Conservation (phyloP, 1,140 invertebrate genomes). For the Drosophila melanica region DNA sequence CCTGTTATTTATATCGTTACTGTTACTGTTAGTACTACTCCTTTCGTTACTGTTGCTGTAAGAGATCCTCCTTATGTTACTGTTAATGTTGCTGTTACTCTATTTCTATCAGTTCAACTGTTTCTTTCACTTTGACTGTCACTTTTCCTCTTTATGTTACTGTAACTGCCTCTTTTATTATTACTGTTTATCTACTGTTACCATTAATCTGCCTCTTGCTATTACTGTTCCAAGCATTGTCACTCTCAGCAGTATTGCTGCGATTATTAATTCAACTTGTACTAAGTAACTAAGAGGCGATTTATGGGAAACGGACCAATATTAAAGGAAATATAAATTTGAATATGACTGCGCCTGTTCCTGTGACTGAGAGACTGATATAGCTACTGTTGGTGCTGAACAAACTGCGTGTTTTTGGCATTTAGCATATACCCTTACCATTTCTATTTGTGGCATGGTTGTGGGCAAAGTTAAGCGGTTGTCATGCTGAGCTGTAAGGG, state of each 20-base stretch:
- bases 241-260: too few species aligned
- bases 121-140: background rate
- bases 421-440: background rate
- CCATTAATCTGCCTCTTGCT: too few species aligned
- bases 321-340: background rate
- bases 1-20: too few species aligned
- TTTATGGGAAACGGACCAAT: too few species aligned
- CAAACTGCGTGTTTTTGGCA: background rate
- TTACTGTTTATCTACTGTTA: too few species aligned
- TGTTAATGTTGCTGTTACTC: background rate
- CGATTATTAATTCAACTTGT: background rate
- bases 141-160: too few species aligned
- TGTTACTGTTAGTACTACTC: too few species aligned
- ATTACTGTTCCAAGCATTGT: too few species aligned
- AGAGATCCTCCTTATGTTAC: background rate
- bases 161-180: too few species aligned
- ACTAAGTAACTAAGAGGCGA: too few species aligned
- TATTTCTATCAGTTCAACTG: background rate
- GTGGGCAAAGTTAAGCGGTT: constrained; percentile 1
- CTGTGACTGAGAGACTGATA: background rate
- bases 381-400: background rate
- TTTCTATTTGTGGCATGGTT: background rate
- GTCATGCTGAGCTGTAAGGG: background rate
- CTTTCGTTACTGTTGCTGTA: too few species aligned
- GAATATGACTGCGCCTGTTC: background rate